Evolutionary conservation across 2,888 invertebrate species (phyloP), one percentile per base, ranked within the genome.

Genomic region (Eupeodes luniger): DNA sequence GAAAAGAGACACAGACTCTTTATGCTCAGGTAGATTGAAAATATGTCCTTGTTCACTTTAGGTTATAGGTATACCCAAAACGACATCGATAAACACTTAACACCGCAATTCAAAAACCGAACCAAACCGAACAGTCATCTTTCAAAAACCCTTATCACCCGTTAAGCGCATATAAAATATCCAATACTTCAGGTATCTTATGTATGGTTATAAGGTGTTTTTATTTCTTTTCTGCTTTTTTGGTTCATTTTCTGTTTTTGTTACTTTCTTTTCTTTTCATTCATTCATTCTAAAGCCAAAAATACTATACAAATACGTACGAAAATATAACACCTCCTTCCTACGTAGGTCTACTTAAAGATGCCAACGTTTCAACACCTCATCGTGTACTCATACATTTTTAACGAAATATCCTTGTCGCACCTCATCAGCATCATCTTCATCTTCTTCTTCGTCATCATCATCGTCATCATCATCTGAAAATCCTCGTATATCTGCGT

Each of bases 341-440:
- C 9, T 4, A n/a, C 11, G 10, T 11, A 14, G 44, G 7, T 4
- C 44, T 57, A 14, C 55, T 62, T 57, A 14, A 70, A 67, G 72
- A 87, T 62, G 83, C 77, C 81, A 79, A 64, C 83, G 84, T 84
- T 80, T 89, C 75, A 89, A 72, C 89, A 89, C 89, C 59, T 59
- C 59, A 59, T 59, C 59, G 59, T 59, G 34, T 59, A 14, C 34
- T 59, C 34, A 59, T 59, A 59, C 59, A 59, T 59, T 59, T 59
- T 59, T 59, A 59, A 59, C 14, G 59, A 59, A 59, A 59, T 59
- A 34, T 59, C 59, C 59, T 59, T 59, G 59, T 59, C 59, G 59
- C 59, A 89, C 90, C 87, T 89, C 90, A 87, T 85, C 85, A 59
- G 27, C 55, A 19, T 55, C 55, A 10, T 85, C 90, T 75, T 75